Conservation (phyloP, 2,797 vertebrate genomes). For the Vultur gryphus region DNA sequence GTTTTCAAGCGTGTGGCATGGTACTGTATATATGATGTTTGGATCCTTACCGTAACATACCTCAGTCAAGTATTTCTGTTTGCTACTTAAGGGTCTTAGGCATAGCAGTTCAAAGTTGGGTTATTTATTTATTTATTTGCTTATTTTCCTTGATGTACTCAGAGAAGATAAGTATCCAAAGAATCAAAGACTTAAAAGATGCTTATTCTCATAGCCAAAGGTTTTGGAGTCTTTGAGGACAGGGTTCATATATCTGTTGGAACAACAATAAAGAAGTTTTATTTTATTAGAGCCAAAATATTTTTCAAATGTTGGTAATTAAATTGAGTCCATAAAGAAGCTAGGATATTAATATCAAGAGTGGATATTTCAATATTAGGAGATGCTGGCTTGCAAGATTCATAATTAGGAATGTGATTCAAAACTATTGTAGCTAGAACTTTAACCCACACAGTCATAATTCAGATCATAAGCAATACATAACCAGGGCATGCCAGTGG, state of each 20-base stretch:
- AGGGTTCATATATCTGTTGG: background rate
- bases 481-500: background rate
- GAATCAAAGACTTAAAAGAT: background rate
- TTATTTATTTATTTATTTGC: conserved; percentile 16
- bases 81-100: background rate
- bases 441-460: background rate
- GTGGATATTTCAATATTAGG: background rate
- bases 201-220: background rate
- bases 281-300: background rate
- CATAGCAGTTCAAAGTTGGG: background rate
- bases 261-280: conserved; percentile 11
- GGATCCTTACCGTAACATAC: background rate
- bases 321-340: background rate
- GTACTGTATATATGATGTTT: background rate
- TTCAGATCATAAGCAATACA: background rate
- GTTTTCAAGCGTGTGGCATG: background rate
- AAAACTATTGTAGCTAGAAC: background rate
- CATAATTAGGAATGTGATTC: background rate
- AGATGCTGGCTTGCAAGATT: background rate
- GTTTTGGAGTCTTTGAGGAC: background rate
- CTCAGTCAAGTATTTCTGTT: background rate
- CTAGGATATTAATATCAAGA: background rate
- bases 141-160: background rate
- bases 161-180: background rate
- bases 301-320: background rate